These are phyloP conservation scores for Anthophora plumipes DNA, from an alignment of 2,888 invertebrate genomes.

Conservation along the genomic window DNA sequence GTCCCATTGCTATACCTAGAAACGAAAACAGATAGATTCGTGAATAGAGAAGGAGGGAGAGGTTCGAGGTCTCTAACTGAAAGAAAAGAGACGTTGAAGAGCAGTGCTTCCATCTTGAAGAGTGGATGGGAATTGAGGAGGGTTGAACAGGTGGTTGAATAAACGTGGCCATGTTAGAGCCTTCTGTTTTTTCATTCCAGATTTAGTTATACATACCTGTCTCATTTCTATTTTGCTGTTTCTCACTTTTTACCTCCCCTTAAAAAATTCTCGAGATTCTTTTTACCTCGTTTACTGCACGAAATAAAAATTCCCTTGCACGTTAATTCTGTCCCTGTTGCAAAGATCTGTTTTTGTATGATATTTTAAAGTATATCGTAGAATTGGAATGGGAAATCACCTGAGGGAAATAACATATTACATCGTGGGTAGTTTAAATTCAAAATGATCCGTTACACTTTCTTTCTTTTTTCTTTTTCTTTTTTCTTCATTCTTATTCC, in stretches of 20 bases:
- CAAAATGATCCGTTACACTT: conserved; percentile 22
- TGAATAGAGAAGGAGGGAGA: not conserved
- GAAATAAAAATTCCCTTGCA: not conserved
- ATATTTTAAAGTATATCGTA: no score
- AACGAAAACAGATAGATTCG: not conserved
- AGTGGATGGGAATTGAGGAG: conserved; percentile 48
- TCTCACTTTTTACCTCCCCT: not conserved
- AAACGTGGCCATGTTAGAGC: conserved; percentile 51
- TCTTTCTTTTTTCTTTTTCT: conserved; percentile 31
- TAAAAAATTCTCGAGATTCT: not conserved
- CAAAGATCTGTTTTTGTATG: no score
- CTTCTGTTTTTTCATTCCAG: conserved; percentile 30
- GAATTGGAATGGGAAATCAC: no score
- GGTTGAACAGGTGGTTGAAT: conserved; percentile 67
- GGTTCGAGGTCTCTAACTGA: not conserved
- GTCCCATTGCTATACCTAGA: not conserved
- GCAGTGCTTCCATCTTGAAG: conserved; percentile 40
- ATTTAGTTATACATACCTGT: conserved; percentile 49
- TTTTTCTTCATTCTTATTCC: conserved; percentile 34
- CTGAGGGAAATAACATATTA: no score
- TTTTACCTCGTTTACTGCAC: conserved; percentile 1
- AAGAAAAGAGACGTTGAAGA: conserved; percentile 40
- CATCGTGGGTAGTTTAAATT: conserved; percentile 25
- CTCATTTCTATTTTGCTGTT: conserved; percentile 15
- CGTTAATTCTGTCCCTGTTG: not conserved